phyloP scores from a whole-genome alignment of 2,888 invertebrate species.

The Phoenoteleia sp. region DNA sequence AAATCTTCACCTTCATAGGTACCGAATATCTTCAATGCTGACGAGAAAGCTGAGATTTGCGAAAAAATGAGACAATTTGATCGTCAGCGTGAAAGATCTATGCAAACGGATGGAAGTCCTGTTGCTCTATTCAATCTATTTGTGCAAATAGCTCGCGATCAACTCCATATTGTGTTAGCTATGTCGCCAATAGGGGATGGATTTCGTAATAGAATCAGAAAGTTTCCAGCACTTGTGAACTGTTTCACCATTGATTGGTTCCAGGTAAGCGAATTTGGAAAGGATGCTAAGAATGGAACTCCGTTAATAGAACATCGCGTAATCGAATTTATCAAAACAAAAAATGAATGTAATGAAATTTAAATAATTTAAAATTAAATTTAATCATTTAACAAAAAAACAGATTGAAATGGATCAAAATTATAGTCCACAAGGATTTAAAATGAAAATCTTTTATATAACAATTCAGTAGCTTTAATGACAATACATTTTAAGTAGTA shows the following conservation, averaged over 20 bases:
- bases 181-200: conserved; percentile 97
- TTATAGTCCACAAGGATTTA: too few species aligned
- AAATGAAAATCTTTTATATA: too few species aligned
- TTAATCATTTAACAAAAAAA: too few species aligned
- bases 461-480: too few species aligned
- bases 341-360: too few species aligned
- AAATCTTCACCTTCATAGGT: conserved; percentile 84
- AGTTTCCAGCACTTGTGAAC: conserved; percentile 97
- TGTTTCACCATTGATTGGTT: conserved; percentile 99
- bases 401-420: too few species aligned
- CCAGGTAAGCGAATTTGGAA: too few species aligned
- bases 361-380: too few species aligned
- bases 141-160: conserved; percentile 95
- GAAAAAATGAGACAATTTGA: conserved; percentile 98
- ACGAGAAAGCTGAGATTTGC: conserved; percentile 96
- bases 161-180: conserved; percentile 95
- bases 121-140: conserved; percentile 97
- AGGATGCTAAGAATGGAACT: too few species aligned
- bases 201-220: conserved; percentile 93
- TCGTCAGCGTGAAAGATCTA: conserved; percentile 94
- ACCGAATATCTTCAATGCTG: conserved; percentile 94
- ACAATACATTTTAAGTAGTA: too few species aligned
- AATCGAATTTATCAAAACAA: too few species aligned
- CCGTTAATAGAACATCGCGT: too few species aligned
- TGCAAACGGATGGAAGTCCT: conserved; percentile 97